Percentiles rank a stretch among this genome's conserved stretches.
phyloP scores from a whole-genome alignment of 1,140 invertebrate genomes.

The Protaetia brevitarsis region DNA sequence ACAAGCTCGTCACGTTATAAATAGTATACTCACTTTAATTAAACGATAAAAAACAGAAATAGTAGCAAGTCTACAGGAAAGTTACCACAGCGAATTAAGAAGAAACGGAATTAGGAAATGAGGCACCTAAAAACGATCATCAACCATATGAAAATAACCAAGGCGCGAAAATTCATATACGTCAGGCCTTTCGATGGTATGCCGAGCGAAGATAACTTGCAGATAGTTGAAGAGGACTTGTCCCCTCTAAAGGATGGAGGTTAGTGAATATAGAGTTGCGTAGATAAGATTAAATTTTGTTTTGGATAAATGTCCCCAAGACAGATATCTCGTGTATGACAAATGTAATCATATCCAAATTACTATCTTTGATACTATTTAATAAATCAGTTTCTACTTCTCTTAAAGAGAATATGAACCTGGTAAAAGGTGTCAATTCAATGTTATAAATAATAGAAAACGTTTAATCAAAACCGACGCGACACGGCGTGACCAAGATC shows the following conservation, averaged over 20 bases:
- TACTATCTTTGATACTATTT: no score
- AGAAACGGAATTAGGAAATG: not conserved
- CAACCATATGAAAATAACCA: conserved; percentile 49
- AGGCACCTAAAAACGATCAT: not conserved
- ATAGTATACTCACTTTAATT: not conserved
- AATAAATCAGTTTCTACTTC: not conserved
- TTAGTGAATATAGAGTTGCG: conserved; percentile 37
- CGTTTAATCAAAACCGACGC: no score
- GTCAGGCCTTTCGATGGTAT: conserved; percentile 62
- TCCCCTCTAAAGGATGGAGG: conserved; percentile 62
- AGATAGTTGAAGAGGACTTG: conserved; percentile 62
- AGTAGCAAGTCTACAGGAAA: not conserved
- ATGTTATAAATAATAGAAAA: no score
- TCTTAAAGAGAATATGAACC: no score
- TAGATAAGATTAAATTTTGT: no score
- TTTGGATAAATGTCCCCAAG: no score
- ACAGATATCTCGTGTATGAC: no score
- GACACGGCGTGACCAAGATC: no score
- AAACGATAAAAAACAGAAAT: not conserved
- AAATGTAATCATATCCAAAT: no score
- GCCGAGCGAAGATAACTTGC: conserved; percentile 61
- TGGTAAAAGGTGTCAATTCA: no score
- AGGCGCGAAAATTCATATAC: conserved; percentile 58
- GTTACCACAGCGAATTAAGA: no score
- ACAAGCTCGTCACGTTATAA: not conserved